phyloP scores from a whole-genome alignment of 1,140 invertebrate species.

The Lamellibrachia luymesi region DNA sequence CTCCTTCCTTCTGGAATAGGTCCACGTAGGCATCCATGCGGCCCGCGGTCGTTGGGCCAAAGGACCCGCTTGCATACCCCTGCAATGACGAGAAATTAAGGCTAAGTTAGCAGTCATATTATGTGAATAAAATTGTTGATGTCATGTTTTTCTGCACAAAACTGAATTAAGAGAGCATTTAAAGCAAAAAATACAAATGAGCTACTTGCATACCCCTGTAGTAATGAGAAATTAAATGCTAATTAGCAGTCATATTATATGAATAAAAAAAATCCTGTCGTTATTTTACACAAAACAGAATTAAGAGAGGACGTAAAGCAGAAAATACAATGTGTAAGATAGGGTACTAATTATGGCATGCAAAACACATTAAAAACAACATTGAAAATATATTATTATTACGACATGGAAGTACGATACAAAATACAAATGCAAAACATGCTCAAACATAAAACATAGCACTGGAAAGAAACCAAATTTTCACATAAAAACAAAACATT shows the following conservation, averaged over 20 bases:
- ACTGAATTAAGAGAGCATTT: not conserved
- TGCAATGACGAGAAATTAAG: constrained; percentile 26
- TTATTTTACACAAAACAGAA: too few species aligned
- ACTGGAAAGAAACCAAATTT: not conserved
- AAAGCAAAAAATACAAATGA: not conserved
- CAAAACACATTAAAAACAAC: too few species aligned
- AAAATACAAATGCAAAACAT: too few species aligned
- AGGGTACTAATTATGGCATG: too few species aligned
- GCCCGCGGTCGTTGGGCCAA: constrained; percentile 58
- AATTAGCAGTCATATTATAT: not conserved
- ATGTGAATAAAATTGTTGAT: too few species aligned
- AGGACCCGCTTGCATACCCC: constrained; percentile 57
- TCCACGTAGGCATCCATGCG: constrained; percentile 59
- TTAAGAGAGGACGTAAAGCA: not conserved
- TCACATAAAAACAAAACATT: not conserved
- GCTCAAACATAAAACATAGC: not conserved
- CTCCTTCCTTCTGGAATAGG: constrained; percentile 54
- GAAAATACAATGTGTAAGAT: not conserved
- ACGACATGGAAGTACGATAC: too few species aligned
- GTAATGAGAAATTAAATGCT: not conserved
- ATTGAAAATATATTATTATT: too few species aligned
- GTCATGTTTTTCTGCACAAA: too few species aligned
- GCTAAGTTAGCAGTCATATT: not conserved
- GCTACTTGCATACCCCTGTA: too few species aligned
- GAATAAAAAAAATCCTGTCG: too few species aligned